Percentiles rank a stretch among this genome's conserved stretches.
Conservation (phyloP, 2,888 invertebrate genomes). For the Unio delphinus region DNA sequence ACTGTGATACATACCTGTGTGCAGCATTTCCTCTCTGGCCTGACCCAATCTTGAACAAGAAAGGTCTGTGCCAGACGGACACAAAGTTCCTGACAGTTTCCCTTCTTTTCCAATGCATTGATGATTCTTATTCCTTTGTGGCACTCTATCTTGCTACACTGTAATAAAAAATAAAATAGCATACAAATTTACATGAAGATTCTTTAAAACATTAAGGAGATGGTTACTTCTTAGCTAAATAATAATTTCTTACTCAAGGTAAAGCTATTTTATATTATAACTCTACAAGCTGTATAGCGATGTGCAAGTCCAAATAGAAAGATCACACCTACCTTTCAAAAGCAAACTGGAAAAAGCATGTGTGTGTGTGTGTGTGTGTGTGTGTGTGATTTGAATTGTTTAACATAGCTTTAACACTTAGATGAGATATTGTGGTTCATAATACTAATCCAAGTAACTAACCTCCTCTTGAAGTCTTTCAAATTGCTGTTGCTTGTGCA, state of each 20-base stretch:
- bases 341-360: too few relatives aligned
- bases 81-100: conserved; percentile 53
- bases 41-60: conserved; percentile 69
- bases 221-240: too few relatives aligned
- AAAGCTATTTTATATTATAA: too few relatives aligned
- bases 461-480: conserved; percentile 66
- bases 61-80: conserved; percentile 66
- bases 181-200: too few relatives aligned
- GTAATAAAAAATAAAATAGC: conserved; percentile 13
- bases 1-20: conserved; percentile 51
- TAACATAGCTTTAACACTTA: too few relatives aligned
- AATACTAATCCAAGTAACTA: conserved; percentile 2
- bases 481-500: conserved; percentile 56
- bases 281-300: too few relatives aligned
- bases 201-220: too few relatives aligned
- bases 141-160: conserved; percentile 59
- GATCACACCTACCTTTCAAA: too few relatives aligned
- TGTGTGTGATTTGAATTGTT: too few relatives aligned
- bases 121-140: conserved; percentile 56
- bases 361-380: too few relatives aligned
- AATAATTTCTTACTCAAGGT: too few relatives aligned
- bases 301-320: too few relatives aligned
- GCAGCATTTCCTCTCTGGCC: conserved; percentile 53
- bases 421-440: not conserved
- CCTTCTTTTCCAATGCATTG: conserved; percentile 49